Conservation (phyloP, 2,888 invertebrate genomes). For the Xanthia icteritia region DNA sequence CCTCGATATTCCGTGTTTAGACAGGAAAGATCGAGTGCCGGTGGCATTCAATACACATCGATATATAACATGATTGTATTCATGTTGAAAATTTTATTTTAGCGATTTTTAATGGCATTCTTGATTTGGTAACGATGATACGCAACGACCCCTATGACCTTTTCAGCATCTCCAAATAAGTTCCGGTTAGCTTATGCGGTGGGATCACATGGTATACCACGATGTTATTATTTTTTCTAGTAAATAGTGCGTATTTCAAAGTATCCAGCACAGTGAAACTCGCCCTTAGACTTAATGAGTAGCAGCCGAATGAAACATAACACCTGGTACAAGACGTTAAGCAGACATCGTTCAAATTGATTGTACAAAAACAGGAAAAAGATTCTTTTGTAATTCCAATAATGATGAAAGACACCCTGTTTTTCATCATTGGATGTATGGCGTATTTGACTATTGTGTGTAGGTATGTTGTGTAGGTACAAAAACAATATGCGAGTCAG, state of each 20-base stretch:
- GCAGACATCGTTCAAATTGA: slow-evolving; percentile 12
- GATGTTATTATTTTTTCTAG: background rate
- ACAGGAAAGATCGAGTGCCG: slow-evolving; percentile 76
- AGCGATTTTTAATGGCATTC: slow-evolving; percentile 29
- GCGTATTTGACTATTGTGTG: background rate
- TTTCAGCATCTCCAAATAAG: background rate
- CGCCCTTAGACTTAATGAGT: background rate
- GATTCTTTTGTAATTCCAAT: background rate
- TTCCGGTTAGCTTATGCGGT: background rate
- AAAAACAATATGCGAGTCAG: slow-evolving; percentile 35
- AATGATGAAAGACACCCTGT: background rate
- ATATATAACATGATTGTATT: slow-evolving; percentile 18
- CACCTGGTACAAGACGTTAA: slow-evolving; percentile 20
- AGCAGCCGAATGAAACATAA: slow-evolving; percentile 13
- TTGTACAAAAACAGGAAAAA: slow-evolving; percentile 1
- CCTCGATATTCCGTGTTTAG: slow-evolving; percentile 76
- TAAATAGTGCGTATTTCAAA: background rate
- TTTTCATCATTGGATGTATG: too few species aligned
- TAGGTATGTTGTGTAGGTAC: background rate
- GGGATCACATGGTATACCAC: background rate
- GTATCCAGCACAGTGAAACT: background rate
- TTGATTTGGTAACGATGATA: background rate
- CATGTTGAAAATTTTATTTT: slow-evolving; percentile 16
- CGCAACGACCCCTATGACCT: background rate
- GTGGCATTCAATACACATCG: slow-evolving; percentile 53